Conservation (phyloP, 2,113 vertebrate genomes). For the Callaeas wilsoni region DNA sequence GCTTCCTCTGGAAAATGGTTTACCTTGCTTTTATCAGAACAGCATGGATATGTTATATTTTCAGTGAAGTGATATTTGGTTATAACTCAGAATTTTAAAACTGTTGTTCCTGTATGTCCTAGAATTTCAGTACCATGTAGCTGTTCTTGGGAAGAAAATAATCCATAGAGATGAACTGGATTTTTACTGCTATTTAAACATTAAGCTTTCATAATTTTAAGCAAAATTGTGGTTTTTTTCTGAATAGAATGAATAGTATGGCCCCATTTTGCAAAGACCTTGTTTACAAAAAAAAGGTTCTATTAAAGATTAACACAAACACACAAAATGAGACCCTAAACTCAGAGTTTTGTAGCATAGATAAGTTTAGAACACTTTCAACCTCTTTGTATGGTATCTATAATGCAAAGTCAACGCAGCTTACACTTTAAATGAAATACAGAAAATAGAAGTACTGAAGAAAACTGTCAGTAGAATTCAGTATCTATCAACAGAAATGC, state of each 20-base stretch:
- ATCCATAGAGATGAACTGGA: neutral
- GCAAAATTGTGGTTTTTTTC: neutral
- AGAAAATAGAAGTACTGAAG: neutral
- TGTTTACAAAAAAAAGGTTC: neutral
- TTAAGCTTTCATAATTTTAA: neutral
- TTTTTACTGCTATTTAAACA: neutral
- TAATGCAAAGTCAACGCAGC: neutral
- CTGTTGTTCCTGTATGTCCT: neutral
- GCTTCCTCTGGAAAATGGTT: neutral
- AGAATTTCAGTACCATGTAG: neutral
- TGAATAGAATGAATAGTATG: neutral
- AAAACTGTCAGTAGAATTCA: neutral
- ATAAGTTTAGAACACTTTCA: neutral
- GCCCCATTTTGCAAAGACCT: neutral
- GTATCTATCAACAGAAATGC: neutral
- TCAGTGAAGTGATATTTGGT: neutral
- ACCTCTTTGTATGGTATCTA: neutral
- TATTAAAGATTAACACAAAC: neutral
- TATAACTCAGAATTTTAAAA: neutral
- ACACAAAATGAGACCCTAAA: neutral
- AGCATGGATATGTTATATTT: neutral
- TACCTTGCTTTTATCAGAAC: neutral
- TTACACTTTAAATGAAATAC: neutral
- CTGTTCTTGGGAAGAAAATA: neutral
- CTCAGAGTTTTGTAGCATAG: neutral